A percentile compares a stretch with the other conserved stretches of the same genome.
Conservation (phyloP, 2,888 invertebrate species). For the Hoplodrina ambigua region DNA sequence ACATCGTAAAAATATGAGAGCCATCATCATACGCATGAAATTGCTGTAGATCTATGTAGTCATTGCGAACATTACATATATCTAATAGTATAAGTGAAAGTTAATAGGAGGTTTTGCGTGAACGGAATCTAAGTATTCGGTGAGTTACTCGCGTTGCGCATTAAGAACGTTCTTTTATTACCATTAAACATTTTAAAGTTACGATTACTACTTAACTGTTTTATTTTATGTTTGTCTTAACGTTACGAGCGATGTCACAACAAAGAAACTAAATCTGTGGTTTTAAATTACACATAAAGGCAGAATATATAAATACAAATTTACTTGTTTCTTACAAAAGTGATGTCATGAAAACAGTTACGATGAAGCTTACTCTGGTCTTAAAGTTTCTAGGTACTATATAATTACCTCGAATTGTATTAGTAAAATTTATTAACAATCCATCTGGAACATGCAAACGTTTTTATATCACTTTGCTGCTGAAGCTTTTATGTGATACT, state of each 20-base stretch:
- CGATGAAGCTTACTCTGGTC: constrained; percentile 3
- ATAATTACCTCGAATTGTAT: constrained; percentile 24
- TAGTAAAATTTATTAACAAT: neutral
- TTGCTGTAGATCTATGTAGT: constrained; percentile 52
- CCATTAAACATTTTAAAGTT: constrained; percentile 30
- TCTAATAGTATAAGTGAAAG: constrained; percentile 60
- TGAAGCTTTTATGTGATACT: neutral
- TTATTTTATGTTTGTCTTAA: constrained; percentile 37
- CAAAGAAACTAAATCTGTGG: constrained; percentile 52
- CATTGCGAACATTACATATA: constrained; percentile 58
- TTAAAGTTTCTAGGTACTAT: constrained; percentile 20
- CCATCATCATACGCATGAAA: constrained; percentile 27
- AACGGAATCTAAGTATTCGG: constrained; percentile 41
- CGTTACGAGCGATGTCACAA: constrained; percentile 38
- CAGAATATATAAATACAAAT: constrained; percentile 49
- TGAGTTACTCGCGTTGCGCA: constrained; percentile 34
- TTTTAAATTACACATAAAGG: constrained; percentile 43
- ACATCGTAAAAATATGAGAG: constrained; percentile 42
- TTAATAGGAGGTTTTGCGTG: constrained; percentile 47
- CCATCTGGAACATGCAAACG: neutral
- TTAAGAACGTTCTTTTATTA: constrained; percentile 25
- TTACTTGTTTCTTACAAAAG: constrained; percentile 42
- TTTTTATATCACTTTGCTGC: neutral
- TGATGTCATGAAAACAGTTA: constrained; percentile 56
- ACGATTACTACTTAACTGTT: constrained; percentile 37